Evolutionary conservation across 2,797 vertebrate species (phyloP).

Genomic region (Anguilla anguilla): DNA sequence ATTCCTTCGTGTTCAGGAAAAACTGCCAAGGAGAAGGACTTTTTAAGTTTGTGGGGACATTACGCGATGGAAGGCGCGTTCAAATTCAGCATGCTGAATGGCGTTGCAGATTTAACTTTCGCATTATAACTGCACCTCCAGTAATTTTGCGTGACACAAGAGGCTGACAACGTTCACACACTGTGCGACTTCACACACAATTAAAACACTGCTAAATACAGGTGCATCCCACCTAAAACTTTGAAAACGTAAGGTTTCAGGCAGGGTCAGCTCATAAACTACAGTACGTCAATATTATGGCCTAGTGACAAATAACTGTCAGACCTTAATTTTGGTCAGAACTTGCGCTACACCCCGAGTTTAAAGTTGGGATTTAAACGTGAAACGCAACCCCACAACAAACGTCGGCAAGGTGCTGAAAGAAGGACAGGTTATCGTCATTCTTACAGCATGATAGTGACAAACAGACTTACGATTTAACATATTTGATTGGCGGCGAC

Average conservation of each 20-base stretch:
- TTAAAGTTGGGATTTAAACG: too few species aligned
- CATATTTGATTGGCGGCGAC: constrained; percentile 85
- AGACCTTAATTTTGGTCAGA: neutral
- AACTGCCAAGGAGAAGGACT: neutral
- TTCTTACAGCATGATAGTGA: neutral
- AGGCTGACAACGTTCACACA: too few species aligned
- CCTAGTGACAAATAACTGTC: neutral
- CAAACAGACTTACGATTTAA: constrained; percentile 88
- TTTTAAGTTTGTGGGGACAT: neutral
- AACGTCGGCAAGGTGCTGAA: neutral
- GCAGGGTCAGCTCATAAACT: neutral
- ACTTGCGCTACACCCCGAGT: neutral
- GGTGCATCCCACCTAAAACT: neutral
- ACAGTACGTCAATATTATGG: neutral
- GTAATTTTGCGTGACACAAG: too few species aligned
- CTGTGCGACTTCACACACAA: too few species aligned
- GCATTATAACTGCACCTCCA: too few species aligned
- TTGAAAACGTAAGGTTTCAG: neutral
- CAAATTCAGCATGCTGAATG: neutral
- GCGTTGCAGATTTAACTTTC: too few species aligned
- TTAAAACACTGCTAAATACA: too few species aligned
- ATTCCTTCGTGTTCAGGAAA: neutral
- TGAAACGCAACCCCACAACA: neutral
- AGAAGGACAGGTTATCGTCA: neutral
- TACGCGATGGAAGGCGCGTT: neutral